Base-by-base conservation (phyloP, 2,797 vertebrate genomes). In the Hozukius guyotensis region DNA sequence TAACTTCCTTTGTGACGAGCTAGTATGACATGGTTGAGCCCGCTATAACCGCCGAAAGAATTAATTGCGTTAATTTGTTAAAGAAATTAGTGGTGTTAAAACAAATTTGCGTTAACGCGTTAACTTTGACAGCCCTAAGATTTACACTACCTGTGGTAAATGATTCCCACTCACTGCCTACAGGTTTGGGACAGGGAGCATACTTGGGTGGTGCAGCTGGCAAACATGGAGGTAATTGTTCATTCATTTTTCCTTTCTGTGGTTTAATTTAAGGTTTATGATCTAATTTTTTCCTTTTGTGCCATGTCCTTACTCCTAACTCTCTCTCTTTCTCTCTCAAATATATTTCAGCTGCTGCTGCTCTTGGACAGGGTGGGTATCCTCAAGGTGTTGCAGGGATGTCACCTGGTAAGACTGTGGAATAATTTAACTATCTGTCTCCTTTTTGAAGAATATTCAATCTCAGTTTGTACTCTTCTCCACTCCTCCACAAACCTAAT, bases 141-240 rank as follows among this genome's bases (percentile, higher is more conserved):
- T 76, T 46, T 16, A 60, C 16, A 22, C 9, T 16, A 7, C 8
- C 32, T 76, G 60, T 78, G 31, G 9, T 83, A 25, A 87, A 63
- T 2, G 18, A 25, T 78, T 69, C 38, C 27, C 1, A 8, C 83
- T 14, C 53, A 1, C 7, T 63, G 24, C 81, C 36, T 56, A 4
- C 87, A 96, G 95, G 91, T 89, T 52, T 94, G 70, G 94, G 93
- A 22, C 88, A 93, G 36, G 95, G 93, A 56, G 81, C 71, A 0
- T 95, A 94, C 71, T 66, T 93, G 32, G 93, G 90, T 16, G 92
- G 93, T 11, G 93, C 92, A 69, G 92, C 91, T 18, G 94, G 93
- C 52, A 96, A 94, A 88, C 90, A 84, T 11, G 88, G 81, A 27
- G 92, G 94, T 27, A 49, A 1, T 78, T 32, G 38, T 70, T 59